Base-by-base conservation (phyloP, 2,797 vertebrate genomes). In the Etheostoma nigrum region DNA sequence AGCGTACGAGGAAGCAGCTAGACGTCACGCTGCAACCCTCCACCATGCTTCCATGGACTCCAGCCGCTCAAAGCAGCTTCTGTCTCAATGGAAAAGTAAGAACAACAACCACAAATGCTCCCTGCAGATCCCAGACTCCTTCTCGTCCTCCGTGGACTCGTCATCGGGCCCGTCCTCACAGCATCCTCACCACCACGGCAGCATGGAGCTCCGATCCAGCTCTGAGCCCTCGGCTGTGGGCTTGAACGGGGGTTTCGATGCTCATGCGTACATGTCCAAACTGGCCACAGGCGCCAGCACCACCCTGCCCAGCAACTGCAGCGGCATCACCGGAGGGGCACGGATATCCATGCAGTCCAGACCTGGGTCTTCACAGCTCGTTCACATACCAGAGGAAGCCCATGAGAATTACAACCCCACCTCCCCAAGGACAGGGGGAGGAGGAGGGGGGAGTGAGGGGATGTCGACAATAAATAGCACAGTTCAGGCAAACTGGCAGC, bases 71-170 rank as follows among this genome's bases (percentile, higher is more conserved):
- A 99, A 98, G 84, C 98, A 99, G 90, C 96, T 99, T 67, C 95
- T 99, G 45, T 97, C 97, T 18, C 98, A 99, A 80, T 99, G 98
- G 98, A 99, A 99, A 91, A 98, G 94, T 81, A 99, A 98, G 92
- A 98, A 97, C 18, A 97, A 96, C 86, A 96, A 90, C 83, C 95
- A 97, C 16, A 98, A 98, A 88, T 81, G 96, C 88, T 97, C 97
- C 21, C 88, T 99, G 85, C 97, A 97, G 79, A 94, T 96, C 1
- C 96, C 97, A 61, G 97, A 98, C 49, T 88, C 89, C 54, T 90
- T 87, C 80, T 90, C 91, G 4, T 89, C 93, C 0, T 91, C 89
- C 18, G 33, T 88, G 2, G 93, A 94, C 71, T 91, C 87, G 0
- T 87, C 84, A 1, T 91, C 89, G 10, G 89, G 86, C 19, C 90